Conservation (phyloP, 2,113 vertebrate genomes). For the Ginglymostoma cirratum region DNA sequence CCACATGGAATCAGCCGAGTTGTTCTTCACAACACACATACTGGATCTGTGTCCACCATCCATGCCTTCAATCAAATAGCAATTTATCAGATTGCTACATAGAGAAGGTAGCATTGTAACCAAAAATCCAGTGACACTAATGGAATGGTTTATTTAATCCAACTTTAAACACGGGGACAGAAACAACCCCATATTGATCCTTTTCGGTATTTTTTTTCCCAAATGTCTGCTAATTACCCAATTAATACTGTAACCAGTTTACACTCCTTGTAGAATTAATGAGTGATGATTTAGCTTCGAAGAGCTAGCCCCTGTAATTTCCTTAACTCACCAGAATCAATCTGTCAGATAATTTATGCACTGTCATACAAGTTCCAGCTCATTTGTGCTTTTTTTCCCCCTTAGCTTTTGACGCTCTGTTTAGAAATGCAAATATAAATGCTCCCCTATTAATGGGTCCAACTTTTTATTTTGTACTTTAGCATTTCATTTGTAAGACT, state of each 20-base stretch:
- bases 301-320: not conserved
- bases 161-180: not conserved
- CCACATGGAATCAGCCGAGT: not conserved
- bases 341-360: not conserved
- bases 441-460: not conserved
- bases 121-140: not conserved
- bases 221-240: not conserved
- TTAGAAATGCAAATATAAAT: not conserved
- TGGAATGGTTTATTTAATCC: not conserved
- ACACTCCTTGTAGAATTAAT: not conserved
- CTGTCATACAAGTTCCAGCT: not conserved
- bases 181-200: not conserved
- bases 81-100: not conserved
- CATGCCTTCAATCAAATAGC: not conserved
- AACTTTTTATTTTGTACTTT: not conserved
- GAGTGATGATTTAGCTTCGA: not conserved
- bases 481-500: not conserved
- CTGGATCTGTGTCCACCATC: not conserved
- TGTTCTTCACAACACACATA: not conserved
- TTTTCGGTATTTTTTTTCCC: not conserved
- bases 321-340: not conserved
- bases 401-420: too few relatives aligned
- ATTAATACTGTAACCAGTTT: constrained; percentile 19
- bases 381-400: not conserved
- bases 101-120: too few relatives aligned